phyloP scores from a whole-genome alignment of 2,113 vertebrate species.

The Garra rufa region DNA sequence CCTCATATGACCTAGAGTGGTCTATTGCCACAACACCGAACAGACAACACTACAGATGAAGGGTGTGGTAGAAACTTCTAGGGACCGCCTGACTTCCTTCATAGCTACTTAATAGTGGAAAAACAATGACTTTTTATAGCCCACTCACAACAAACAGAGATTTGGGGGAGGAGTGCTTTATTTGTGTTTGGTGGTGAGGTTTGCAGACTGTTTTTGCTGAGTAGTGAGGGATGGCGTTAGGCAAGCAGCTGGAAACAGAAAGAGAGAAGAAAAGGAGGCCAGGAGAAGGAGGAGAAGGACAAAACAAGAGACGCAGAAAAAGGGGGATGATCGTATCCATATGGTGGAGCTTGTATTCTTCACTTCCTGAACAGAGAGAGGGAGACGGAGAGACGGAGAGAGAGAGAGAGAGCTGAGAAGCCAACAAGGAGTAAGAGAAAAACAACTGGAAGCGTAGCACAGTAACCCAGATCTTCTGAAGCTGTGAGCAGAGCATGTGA shows the following conservation, averaged over 20 bases:
- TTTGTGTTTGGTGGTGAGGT: slow-evolving; percentile 60
- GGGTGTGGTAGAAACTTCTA: neutral
- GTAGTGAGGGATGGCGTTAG: slow-evolving; percentile 62
- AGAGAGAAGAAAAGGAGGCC: slow-evolving; percentile 60
- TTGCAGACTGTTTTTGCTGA: slow-evolving; percentile 71
- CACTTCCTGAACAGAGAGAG: slow-evolving; percentile 55
- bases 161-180: slow-evolving; percentile 24
- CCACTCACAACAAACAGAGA: slow-evolving; percentile 23
- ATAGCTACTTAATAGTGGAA: slow-evolving; percentile 34
- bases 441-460: slow-evolving; percentile 21
- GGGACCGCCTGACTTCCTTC: slow-evolving; percentile 2
- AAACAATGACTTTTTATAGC: slow-evolving; percentile 39
- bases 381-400: slow-evolving; percentile 57
- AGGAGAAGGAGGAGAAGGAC: slow-evolving; percentile 59
- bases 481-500: slow-evolving; percentile 21
- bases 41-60: neutral
- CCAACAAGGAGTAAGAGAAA: slow-evolving; percentile 41
- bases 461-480: slow-evolving; percentile 32
- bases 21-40: slow-evolving; percentile 37
- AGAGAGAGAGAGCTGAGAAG: slow-evolving; percentile 50
- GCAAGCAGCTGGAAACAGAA: slow-evolving; percentile 64
- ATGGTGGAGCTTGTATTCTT: slow-evolving; percentile 69
- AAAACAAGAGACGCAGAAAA: slow-evolving; percentile 68
- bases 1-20: slow-evolving; percentile 15
- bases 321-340: slow-evolving; percentile 78